These are phyloP conservation scores for Garra rufa DNA, from an alignment of 2,113 vertebrate species.

Conservation along the genomic window DNA sequence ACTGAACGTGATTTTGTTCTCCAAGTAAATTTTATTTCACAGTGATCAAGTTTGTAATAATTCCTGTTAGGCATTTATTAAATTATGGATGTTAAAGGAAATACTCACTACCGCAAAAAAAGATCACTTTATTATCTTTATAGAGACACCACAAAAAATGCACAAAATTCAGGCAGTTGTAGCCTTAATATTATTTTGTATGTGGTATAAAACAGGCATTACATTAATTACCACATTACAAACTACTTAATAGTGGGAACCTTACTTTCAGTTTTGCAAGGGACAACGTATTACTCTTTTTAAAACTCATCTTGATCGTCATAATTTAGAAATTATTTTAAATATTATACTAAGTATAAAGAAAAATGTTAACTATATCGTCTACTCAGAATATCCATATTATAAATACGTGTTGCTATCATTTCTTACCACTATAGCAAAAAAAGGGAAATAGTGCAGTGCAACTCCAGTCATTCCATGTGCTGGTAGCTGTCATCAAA, in stretches of 20 bases:
- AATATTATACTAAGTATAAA: background rate
- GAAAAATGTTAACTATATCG: background rate
- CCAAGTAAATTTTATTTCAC: no score
- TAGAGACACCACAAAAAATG: no score
- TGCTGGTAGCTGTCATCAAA: rapidly evolving
- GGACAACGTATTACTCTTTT: background rate
- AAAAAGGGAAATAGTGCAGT: background rate
- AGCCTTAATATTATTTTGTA: no score
- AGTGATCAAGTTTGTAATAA: no score
- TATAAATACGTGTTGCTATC: background rate
- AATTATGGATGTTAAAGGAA: no score
- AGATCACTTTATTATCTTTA: no score
- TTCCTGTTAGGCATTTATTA: no score
- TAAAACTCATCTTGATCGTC: background rate
- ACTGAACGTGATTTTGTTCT: no score
- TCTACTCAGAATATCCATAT: background rate
- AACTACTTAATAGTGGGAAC: background rate
- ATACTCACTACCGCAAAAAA: no score
- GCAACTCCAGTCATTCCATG: background rate
- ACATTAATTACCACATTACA: background rate
- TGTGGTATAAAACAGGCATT: no score
- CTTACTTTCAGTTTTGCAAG: background rate
- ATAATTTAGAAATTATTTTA: background rate
- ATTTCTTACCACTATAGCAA: constrained; percentile 21
- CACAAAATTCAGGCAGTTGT: no score